Base-by-base conservation (phyloP, 2,113 vertebrate genomes). In the Paraplagusia blochii region DNA sequence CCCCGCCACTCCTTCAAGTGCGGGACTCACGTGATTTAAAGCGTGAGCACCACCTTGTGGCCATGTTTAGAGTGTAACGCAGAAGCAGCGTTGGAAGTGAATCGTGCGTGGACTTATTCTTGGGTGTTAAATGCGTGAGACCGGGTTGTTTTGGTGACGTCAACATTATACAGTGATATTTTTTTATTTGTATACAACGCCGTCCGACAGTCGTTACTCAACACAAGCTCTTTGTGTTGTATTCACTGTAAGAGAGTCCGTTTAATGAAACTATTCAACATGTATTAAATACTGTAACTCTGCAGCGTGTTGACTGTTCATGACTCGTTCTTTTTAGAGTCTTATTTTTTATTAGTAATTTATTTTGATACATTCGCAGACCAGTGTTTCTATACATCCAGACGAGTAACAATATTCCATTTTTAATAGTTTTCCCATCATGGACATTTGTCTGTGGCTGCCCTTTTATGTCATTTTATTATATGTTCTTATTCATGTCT, bases 41-140 rank as follows among this genome's bases (percentile, higher is more conserved):
- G 18, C 19, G 46, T 72, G 54, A 69, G 76, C 74, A 3, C 82
- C 85, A 62, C 73, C 86, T 64, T 49, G 81, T 86, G 85, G 85
- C 68, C 19, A n/a, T 49, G 13, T 51, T 47, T 13, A 18, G 7
- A 63, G 11, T 16, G 22, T 2, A 17, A 46, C n/a, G n/a, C n/a
- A n/a, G n/a, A 19, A 14, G 16, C 33, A 18, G 39, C n/a, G 34
- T 33, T 36, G 13, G 17, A 51, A 39, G 5, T 44, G 46, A 62
- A 51, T 45, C 17, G 56, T 19, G 0, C 66, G 19, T 44, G 44
- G 19, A 54, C 54, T 43, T 71, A 49, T 69, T 66, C 74, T 53
- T 62, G 56, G 51, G 59, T 74, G 64, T 72, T 69, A n/a, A n/a
- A 52, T 59, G 49, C 36, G 46, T 66, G 50, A 48, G 54, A 61